Evolutionary conservation across 1,140 invertebrate genomes (phyloP).

Genomic region (Drosophila simulans): DNA sequence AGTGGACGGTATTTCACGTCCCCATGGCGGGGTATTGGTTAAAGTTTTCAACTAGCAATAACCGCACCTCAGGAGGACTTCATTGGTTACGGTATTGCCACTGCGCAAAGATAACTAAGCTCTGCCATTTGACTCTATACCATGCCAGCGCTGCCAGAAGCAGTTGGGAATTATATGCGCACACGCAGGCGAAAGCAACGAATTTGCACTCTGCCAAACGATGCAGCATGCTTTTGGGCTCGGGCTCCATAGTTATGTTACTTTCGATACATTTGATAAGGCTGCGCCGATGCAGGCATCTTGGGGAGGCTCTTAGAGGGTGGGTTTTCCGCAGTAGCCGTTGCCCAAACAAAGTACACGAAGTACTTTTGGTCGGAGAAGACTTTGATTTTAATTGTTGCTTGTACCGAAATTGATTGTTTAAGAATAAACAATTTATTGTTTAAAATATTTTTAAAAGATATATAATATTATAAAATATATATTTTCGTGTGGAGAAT

Average conservation of each 20-base stretch:
- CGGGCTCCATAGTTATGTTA: slow-evolving; percentile 20
- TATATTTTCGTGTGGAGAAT: no score
- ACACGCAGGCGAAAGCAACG: slow-evolving; percentile 14
- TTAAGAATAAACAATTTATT: no score
- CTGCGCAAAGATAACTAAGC: slow-evolving; percentile 85
- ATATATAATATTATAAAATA: no score
- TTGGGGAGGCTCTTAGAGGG: slow-evolving; percentile 6
- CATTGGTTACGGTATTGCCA: slow-evolving; percentile 78
- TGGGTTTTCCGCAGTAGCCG: neutral
- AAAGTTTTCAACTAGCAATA: slow-evolving; percentile 82
- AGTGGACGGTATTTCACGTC: slow-evolving; percentile 96
- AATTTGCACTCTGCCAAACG: slow-evolving; percentile 1
- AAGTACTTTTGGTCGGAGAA: no score
- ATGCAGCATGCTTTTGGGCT: slow-evolving; percentile 52
- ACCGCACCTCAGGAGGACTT: slow-evolving; percentile 76
- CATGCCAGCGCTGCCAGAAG: slow-evolving; percentile 34
- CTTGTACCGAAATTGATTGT: no score
- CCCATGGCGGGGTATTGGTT: slow-evolving; percentile 86
- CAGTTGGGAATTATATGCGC: slow-evolving; percentile 69
- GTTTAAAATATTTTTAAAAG: no score
- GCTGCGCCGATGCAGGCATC: slow-evolving; percentile 4
- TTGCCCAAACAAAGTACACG: neutral
- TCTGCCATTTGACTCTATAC: neutral
- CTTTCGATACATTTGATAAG: neutral
- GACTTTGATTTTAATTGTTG: no score